Evolutionary conservation across 2,888 invertebrate species (phyloP), one percentile per base, ranked within the genome.

Genomic region (Monoplex corrugatus): DNA sequence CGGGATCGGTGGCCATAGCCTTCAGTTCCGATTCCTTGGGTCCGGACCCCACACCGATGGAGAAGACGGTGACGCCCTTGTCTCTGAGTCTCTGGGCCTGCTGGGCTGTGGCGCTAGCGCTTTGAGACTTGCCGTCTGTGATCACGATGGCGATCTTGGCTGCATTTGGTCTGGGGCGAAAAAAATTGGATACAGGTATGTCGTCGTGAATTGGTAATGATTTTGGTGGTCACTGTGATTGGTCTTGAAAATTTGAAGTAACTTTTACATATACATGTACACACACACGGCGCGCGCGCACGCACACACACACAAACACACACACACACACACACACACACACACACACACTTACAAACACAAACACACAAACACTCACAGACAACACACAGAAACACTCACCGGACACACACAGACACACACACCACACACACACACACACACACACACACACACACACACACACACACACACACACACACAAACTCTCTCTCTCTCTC

Each of bases 1-100:
- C 94, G 10, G 94, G 94, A 38, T 93, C 92, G 2, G 93, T 93
- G 88, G 94, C 94, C 92, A 94, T 94, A 86, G 93, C 91, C 57
- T 94, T 92, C 28, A 94, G 90, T 72, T 94, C 94, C 5, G 89
- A 63, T 28, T 85, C 89, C n/a, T 92, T 91, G 16, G 93, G 92
- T 1, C 93, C 93, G 13, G 89, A 32, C 2, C 94, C 94, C 1
- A 94, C 94, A 68, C 94, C 94, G 87, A 94, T 92, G 80, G 94
- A 93, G 91, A 94, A 94, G 3, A 94, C 91, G 0, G 94, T 94
- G 43, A 94, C 91, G 19, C 94, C 94, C 87, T 88, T 90, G 68
- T 93, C 90, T n/a, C 93, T 86, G 16, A 93, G 87, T 32, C 90
- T 86, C 68, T 90, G 91, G 38, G 94, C 93, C 72, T 94, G 93